These are phyloP conservation scores for Sinella curviseta DNA, from an alignment of 1,140 invertebrate genomes.

Conservation along the genomic window DNA sequence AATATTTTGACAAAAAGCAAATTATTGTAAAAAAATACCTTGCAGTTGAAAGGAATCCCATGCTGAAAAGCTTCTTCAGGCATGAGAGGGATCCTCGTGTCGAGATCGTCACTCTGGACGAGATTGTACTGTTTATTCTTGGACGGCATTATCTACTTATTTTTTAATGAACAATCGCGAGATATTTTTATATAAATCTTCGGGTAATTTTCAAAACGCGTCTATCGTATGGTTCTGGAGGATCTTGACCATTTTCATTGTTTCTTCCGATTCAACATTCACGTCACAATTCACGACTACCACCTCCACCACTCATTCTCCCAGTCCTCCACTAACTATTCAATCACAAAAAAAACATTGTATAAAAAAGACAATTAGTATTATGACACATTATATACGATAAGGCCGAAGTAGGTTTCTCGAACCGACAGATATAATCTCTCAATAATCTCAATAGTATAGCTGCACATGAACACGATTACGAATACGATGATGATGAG, in stretches of 20 bases:
- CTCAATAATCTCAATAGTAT: too few relatives aligned
- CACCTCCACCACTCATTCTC: too few relatives aligned
- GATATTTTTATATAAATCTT: too few relatives aligned
- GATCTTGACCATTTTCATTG: background rate
- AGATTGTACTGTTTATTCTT: slow-evolving; percentile 84
- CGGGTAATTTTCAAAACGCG: background rate
- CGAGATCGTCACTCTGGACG: slow-evolving; percentile 91
- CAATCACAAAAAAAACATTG: too few relatives aligned
- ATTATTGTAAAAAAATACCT: slow-evolving; percentile 66
- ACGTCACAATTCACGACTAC: background rate
- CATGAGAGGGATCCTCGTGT: slow-evolving; percentile 88
- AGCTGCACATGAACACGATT: too few relatives aligned
- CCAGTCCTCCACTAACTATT: too few relatives aligned
- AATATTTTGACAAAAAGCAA: background rate
- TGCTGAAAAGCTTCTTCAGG: slow-evolving; percentile 94
- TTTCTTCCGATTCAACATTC: background rate
- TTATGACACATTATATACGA: too few relatives aligned
- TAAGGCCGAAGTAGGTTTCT: too few relatives aligned
- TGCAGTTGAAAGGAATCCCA: slow-evolving; percentile 94
- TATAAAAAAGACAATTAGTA: too few relatives aligned
- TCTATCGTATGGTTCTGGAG: background rate
- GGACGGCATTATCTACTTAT: slow-evolving; percentile 66
- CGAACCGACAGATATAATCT: too few relatives aligned
- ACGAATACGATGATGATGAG: too few relatives aligned
- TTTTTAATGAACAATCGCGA: too few relatives aligned